Evolutionary conservation across 2,113 vertebrate species (phyloP), one percentile per base, ranked within the genome.

Genomic region (Corynorhinus townsendii): DNA sequence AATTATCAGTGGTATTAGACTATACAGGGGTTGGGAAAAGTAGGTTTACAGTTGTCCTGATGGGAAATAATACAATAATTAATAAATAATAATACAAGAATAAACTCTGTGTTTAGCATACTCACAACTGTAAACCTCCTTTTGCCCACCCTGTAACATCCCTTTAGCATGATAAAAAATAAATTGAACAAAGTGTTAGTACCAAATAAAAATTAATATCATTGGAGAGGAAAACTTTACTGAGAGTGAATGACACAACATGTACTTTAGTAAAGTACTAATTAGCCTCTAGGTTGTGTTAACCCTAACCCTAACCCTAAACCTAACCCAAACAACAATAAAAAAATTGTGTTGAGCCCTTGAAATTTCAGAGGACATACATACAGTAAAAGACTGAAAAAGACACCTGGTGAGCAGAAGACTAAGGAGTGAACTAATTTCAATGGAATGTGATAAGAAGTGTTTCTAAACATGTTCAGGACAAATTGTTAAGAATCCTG

Each of bases 141-240:
- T 77, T 77, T 77, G 19, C 47, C 47, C 19, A 12, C 9, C 17
- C 19, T 54, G 26, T 28, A 52, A 75, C 11, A 81, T 81, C 72
- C 69, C 10, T 52, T 90, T 47, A 71, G 2, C n/a, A 73, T 72
- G 71, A 81, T 59, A 84, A 87, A 87, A 89, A 90, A 90, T 56
- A 49, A 43, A 68, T 3, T 43, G 17, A 69, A 47, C 14, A 79
- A 89, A 94, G 2, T 22, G 1, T 59, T 69, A 71, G 4, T 47
- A 69, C 30, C 38, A 77, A 94, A 68, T 49, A 68, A 72, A 93
- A 81, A 35, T 82, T 52, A 79, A 2, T 77, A 5, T 28, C 30
- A 33, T 19, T 77, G 66, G 5, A 68, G 12, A 72, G 33, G 81
- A 94, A 90, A 82, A 64, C 4, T 72, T 52, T 38, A 20, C 9